These are phyloP conservation scores for Sturmia bella DNA, from an alignment of 2,888 invertebrate species.

Conservation along the genomic window DNA sequence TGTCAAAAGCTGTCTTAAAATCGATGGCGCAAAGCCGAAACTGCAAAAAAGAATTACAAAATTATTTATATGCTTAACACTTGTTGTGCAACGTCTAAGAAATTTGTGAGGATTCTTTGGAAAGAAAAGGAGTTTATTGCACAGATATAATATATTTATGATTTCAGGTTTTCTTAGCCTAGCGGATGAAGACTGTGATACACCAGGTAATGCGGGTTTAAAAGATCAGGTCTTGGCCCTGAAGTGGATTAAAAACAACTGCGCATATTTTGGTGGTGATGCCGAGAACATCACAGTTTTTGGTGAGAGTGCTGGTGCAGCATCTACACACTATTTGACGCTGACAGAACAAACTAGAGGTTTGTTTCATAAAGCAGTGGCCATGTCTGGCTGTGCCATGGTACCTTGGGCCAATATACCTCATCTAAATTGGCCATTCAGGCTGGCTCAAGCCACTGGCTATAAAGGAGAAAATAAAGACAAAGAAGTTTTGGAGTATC, in stretches of 20 bases:
- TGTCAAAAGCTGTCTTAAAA: too few relatives aligned
- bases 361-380: slow-evolving; percentile 80
- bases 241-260: slow-evolving; percentile 83
- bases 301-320: slow-evolving; percentile 83
- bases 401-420: slow-evolving; percentile 79
- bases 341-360: slow-evolving; percentile 82
- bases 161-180: slow-evolving; percentile 82
- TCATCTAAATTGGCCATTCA: slow-evolving; percentile 76
- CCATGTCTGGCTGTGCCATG: slow-evolving; percentile 79
- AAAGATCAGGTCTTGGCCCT: slow-evolving; percentile 83
- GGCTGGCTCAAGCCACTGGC: slow-evolving; percentile 79
- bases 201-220: slow-evolving; percentile 83
- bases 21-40: too few relatives aligned
- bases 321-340: slow-evolving; percentile 82
- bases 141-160: too few relatives aligned
- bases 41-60: too few relatives aligned
- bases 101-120: too few relatives aligned
- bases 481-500: slow-evolving; percentile 77
- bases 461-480: slow-evolving; percentile 79
- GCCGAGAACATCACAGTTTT: slow-evolving; percentile 83
- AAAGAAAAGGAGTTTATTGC: too few relatives aligned
- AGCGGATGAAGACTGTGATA: slow-evolving; percentile 81
- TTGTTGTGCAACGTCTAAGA: too few relatives aligned
- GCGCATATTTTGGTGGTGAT: slow-evolving; percentile 83
- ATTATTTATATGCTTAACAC: too few relatives aligned